Conservation (phyloP, 2,888 invertebrate genomes). For the Megastigmus dorsalis region DNA sequence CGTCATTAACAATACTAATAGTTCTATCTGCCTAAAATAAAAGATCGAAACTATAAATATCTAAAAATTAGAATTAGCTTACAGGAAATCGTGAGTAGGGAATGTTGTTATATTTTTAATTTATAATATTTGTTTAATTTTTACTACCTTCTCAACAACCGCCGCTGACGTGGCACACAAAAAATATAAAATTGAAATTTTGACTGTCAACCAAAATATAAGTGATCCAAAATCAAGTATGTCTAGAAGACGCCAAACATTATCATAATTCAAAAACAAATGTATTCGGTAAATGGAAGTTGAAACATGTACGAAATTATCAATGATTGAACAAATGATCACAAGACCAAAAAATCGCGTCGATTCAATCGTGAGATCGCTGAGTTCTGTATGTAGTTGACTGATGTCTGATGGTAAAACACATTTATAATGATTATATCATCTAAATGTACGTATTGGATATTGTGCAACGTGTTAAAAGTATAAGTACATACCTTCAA, state of each 20-base stretch:
- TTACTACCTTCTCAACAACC: conserved; percentile 17
- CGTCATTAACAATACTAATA: neutral
- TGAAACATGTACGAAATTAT: conserved; percentile 19
- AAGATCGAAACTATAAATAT: neutral
- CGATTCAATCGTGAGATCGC: neutral
- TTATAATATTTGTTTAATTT: neutral
- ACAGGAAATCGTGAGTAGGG: neutral
- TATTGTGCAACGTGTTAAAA: neutral
- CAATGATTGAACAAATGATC: neutral
- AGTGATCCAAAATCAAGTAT: conserved; percentile 28
- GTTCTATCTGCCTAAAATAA: conserved; percentile 12
- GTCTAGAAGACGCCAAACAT: neutral
- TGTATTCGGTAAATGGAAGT: conserved; percentile 5
- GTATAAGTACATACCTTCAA: conserved; percentile 2
- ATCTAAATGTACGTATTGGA: neutral
- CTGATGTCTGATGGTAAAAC: conserved; percentile 12
- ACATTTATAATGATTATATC: neutral
- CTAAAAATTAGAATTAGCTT: neutral
- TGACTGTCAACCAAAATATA: conserved; percentile 17
- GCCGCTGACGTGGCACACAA: conserved; percentile 8
- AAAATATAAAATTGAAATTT: conserved; percentile 29
- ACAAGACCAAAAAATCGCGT: conserved; percentile 12
- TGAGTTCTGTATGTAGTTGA: neutral
- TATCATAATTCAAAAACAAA: conserved; percentile 1
- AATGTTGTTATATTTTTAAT: neutral